Percentiles rank a stretch among this genome's conserved stretches.
Evolutionary conservation across 2,797 vertebrate genomes (phyloP).

Genomic region (Sebastes jordani): DNA sequence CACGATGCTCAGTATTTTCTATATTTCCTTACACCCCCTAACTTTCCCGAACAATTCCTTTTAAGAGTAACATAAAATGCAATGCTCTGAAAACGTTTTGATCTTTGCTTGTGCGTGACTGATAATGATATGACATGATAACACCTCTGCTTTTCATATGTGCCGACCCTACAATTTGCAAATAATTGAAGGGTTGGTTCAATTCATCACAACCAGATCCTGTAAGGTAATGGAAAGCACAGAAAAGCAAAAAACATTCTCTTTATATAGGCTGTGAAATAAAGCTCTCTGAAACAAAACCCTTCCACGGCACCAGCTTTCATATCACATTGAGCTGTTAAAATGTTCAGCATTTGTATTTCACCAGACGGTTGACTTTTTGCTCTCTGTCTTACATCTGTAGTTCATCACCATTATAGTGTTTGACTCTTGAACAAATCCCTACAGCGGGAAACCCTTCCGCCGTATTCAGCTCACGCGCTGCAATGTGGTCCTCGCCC

Average conservation of each 20-base stretch:
- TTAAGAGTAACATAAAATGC: not conserved
- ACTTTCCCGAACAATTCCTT: not conserved
- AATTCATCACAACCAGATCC: not conserved
- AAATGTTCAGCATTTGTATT: constrained; percentile 14
- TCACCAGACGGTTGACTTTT: constrained; percentile 23
- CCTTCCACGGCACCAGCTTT: not conserved
- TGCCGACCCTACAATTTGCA: not conserved
- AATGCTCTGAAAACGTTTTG: not conserved
- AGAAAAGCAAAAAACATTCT: not conserved
- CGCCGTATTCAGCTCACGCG: constrained; percentile 16
- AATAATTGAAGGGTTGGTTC: constrained; percentile 1
- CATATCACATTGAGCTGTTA: not conserved
- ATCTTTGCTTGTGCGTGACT: not conserved
- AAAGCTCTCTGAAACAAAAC: constrained; percentile 1
- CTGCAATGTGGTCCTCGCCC: not conserved
- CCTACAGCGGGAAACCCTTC: not conserved
- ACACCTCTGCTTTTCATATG: not conserved
- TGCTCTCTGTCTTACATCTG: constrained; percentile 16
- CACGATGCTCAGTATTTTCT: too few species aligned
- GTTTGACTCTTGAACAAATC: constrained; percentile 19
- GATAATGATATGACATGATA: not conserved
- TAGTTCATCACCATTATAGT: constrained; percentile 24
- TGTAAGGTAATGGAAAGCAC: not conserved
- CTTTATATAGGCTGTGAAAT: not conserved
- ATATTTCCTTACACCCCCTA: too few species aligned